Evolutionary conservation across 1,140 invertebrate species (phyloP), one percentile per base, ranked within the genome.

Genomic region (Drosophila watanabei): DNA sequence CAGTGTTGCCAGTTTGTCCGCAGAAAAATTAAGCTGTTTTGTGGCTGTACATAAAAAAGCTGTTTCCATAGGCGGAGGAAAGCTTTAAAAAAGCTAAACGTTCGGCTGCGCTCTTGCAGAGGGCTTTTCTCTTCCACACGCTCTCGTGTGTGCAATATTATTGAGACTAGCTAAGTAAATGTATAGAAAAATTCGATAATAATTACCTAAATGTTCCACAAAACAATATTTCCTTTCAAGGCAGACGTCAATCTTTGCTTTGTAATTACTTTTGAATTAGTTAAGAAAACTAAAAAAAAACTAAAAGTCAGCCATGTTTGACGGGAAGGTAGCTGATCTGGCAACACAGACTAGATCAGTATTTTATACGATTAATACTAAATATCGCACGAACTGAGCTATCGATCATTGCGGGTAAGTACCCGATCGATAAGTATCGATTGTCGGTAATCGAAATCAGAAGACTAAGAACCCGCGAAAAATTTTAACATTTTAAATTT

Each of bases 31-130:
- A 65, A 65, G 63, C 63, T 65, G 63, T 35, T 63, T 56, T 65
- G 30, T 45, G 41, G 63, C 63, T 32, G 58, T 65, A 65, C 37
- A 65, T 3, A 65, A 62, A 65, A 65, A 65, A 65, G 63, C 63
- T 65, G 20, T 20, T 5, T n/a, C n/a, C 61, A 13, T 10, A 20
- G 14, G 28, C 28, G 18, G 11, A 63, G n/a, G 8, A 45, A 35
- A 65, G 63, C 63, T 65, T 65, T 65, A 65, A 65, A 65, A 65
- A 65, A 65, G 63, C 63, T 65, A 65, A 65, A 65, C 57, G 62
- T 28, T 41, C 20, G 14, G 33, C 39, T 18, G 58, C 20, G 58
- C 58, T 41, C 57, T 39, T 28, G 35, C 33, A n/a, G 63, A 13
- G 63, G 32, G 30, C 16, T 65, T 62, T 62, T 56, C 13, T 10